Evolutionary conservation across 2,888 invertebrate species (phyloP).

Genomic region (Macaria notata): DNA sequence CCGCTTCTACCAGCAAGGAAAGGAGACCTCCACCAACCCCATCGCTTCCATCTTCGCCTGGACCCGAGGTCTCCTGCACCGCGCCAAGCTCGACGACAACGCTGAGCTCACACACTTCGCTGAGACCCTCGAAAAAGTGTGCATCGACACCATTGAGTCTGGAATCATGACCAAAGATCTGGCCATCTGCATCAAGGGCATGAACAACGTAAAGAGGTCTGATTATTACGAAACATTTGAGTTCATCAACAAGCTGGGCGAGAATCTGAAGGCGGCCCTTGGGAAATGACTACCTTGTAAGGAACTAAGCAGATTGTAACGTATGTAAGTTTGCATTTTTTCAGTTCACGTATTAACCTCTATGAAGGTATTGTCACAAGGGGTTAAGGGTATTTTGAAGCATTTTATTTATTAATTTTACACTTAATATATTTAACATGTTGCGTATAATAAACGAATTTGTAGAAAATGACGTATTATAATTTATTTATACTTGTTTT

Average conservation of each 20-base stretch:
- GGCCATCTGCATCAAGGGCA: slow-evolving; percentile 98
- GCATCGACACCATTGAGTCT: slow-evolving; percentile 96
- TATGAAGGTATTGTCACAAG: slow-evolving; percentile 42
- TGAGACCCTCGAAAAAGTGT: slow-evolving; percentile 93
- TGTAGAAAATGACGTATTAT: slow-evolving; percentile 15
- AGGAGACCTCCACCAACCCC: slow-evolving; percentile 99
- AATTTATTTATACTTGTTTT: slow-evolving; percentile 5
- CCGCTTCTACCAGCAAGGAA: slow-evolving; percentile 94
- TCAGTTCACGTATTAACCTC: slow-evolving; percentile 31
- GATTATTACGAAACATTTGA: slow-evolving; percentile 99
- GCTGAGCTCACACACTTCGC: slow-evolving; percentile 88
- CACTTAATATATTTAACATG: slow-evolving; percentile 32
- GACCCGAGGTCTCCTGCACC: slow-evolving; percentile 96
- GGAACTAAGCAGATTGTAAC: slow-evolving; percentile 57
- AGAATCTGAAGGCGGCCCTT: slow-evolving; percentile 89
- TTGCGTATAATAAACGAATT: slow-evolving; percentile 43
- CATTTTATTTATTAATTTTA: slow-evolving; percentile 59
- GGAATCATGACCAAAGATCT: slow-evolving; percentile 99
- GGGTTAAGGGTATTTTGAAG: slow-evolving; percentile 60
- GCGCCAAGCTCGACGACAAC: slow-evolving; percentile 97
- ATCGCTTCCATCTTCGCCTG: slow-evolving; percentile 99
- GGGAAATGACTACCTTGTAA: slow-evolving; percentile 72
- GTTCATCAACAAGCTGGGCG: slow-evolving; percentile 97
- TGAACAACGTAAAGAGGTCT: slow-evolving; percentile 87
- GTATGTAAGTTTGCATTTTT: slow-evolving; percentile 32